These are phyloP conservation scores for Carcharodon carcharias DNA, from an alignment of 2,797 vertebrate genomes.

Conservation along the genomic window DNA sequence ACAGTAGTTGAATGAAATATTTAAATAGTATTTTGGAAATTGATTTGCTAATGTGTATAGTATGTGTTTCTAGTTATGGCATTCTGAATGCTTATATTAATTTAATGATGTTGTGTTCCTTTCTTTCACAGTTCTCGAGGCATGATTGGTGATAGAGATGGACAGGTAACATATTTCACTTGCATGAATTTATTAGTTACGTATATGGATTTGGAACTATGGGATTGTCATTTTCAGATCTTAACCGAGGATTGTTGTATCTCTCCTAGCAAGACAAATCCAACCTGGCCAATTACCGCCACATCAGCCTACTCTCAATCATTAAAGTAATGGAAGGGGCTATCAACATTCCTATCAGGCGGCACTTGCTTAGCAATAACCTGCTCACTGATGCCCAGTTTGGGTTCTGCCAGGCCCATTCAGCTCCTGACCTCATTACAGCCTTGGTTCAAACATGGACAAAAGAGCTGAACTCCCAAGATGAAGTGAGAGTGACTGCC, in stretches of 20 bases:
- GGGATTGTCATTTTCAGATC: not conserved
- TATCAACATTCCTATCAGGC: too few relatives aligned
- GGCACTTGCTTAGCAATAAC: too few relatives aligned
- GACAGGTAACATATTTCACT: constrained; percentile 59
- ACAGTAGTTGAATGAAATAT: not conserved
- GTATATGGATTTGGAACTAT: not conserved
- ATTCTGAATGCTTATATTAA: not conserved
- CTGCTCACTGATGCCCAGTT: too few relatives aligned
- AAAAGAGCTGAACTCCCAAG: too few relatives aligned
- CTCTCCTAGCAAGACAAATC: not conserved
- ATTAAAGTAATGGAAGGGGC: too few relatives aligned
- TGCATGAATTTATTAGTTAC: not conserved
- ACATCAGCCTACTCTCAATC: too few relatives aligned
- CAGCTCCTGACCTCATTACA: too few relatives aligned
- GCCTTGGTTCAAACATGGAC: too few relatives aligned
- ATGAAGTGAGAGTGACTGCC: too few relatives aligned
- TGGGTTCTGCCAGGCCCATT: too few relatives aligned
- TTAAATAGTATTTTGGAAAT: not conserved
- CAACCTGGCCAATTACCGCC: too few relatives aligned
- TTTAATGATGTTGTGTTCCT: not conserved
- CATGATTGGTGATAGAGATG: constrained; percentile 65
- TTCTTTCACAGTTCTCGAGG: constrained; percentile 57
- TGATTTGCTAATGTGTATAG: not conserved
- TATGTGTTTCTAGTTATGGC: not conserved
- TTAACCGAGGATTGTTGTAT: not conserved